Percentiles rank a stretch among this genome's conserved stretches.
Evolutionary conservation across 37 sponge, comb jelly and placozoan genomes (phyloP).

Genomic region (Beroe ovata): DNA sequence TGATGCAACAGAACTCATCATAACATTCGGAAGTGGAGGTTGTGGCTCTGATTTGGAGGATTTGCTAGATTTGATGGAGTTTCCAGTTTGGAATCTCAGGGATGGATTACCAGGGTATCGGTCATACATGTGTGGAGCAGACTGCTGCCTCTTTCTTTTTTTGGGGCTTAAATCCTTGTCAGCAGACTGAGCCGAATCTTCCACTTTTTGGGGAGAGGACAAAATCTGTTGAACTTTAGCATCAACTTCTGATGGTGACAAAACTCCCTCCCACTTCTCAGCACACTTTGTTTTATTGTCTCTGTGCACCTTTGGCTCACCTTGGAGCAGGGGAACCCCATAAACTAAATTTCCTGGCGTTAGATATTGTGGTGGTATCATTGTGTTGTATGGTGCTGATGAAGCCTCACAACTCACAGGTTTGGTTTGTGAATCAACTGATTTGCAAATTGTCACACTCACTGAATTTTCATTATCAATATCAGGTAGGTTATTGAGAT

Average conservation of each 20-base stretch:
- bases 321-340: constrained; percentile 22
- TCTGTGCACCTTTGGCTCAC: neutral
- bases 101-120: constrained; percentile 54
- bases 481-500: constrained; percentile 12
- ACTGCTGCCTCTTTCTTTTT: constrained; percentile 60
- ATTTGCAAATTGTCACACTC: neutral
- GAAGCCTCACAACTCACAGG: neutral
- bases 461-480: constrained; percentile 29
- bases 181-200: neutral
- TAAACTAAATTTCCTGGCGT: constrained; percentile 13
- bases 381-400: neutral
- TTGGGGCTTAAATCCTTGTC: constrained; percentile 40
- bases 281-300: constrained; percentile 15
- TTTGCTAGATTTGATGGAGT: constrained; percentile 1
- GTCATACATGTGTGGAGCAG: constrained; percentile 63
- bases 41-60: constrained; percentile 42
- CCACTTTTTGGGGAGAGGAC: constrained; percentile 55
- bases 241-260: constrained; percentile 67
- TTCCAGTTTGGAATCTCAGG: constrained; percentile 1
- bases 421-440: neutral
- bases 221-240: constrained; percentile 58
- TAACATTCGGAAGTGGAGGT: neutral
- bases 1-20: constrained; percentile 11
- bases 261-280: constrained; percentile 61
- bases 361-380: constrained; percentile 53